Evolutionary conservation across 2,888 invertebrate genomes (phyloP), one percentile per base, ranked within the genome.

Genomic region (Thera britannica): DNA sequence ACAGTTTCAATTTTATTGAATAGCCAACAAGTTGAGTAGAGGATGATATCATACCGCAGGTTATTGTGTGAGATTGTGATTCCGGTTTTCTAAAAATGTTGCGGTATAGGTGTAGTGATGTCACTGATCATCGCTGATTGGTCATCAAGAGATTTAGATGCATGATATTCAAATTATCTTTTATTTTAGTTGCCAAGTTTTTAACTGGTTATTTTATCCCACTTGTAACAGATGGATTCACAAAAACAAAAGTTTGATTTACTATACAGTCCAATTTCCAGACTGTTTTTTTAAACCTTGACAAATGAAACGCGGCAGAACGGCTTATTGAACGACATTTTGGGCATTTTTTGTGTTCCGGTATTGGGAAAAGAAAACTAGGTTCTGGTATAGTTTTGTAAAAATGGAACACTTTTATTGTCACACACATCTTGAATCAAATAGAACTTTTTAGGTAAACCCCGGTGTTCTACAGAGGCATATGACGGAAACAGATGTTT

Each of bases 401-500:
- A 38, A 38, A 38, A 38, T 6, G 3, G 3, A 38, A 38, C 38
- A 3, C 38, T 38, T 23, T 23, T 23, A 23, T 23, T 23, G 23
- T 23, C 23, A 23, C 23, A 23, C 23, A 23, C 23, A 23, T 23
- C 8, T 52, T n/a, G 67, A 61, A 48, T 58, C n/a, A 41, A 56
- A 55, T 59, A 23, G 48, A 58, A 63, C 62, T 65, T 9, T 57
- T 56, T 49, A 62, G 62, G 8, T 62, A 55, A 66, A 58, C 63
- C 60, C 71, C 72, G 72, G 71, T 77, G 77, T 73, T 74, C 75
- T 60, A 59, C 9, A 0, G 61, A 62, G 63, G 71, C 83, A 81
- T 79, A 70, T 81, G 83, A 76, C 79, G 83, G 83, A 81, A 83
- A 72, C 83, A 83, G 83, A 77, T 83, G 78, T 71, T 70, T 58